phyloP scores from a whole-genome alignment of 1,140 invertebrate species.

The Chironomus tepperi region DNA sequence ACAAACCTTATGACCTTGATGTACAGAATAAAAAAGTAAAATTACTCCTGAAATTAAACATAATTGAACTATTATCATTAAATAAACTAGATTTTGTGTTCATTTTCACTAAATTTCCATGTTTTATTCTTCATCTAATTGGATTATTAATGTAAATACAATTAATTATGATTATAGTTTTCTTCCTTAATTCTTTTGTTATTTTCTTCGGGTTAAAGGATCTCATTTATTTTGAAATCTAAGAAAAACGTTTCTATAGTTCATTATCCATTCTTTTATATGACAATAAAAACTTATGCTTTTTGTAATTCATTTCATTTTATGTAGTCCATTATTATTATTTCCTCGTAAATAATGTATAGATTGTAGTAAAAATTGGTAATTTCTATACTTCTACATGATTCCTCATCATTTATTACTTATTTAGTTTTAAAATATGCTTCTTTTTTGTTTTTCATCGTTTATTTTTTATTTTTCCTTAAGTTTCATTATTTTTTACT shows the following conservation, averaged over 20 bases:
- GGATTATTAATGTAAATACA: conserved; percentile 23
- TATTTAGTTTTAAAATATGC: conserved; percentile 19
- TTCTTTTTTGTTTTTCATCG: neutral
- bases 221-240: neutral
- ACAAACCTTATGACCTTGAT: no score
- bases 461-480: neutral
- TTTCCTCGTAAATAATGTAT: neutral
- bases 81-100: neutral
- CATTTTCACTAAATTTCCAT: conserved; percentile 14
- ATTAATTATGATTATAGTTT: conserved; percentile 23
- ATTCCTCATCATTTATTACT: neutral
- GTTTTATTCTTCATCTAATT: conserved; percentile 23
- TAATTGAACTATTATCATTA: neutral
- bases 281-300: conserved; percentile 5
- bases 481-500: conserved; percentile 7
- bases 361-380: conserved; percentile 20
- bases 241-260: neutral
- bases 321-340: neutral
- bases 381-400: conserved; percentile 5
- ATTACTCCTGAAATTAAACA: no score
- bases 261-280: neutral
- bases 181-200: conserved; percentile 15
- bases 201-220: neutral
- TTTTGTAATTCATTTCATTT: neutral
- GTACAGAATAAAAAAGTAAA: no score